phyloP scores from a whole-genome alignment of 2,113 vertebrate genomes.

The Fulmarus glacialis region DNA sequence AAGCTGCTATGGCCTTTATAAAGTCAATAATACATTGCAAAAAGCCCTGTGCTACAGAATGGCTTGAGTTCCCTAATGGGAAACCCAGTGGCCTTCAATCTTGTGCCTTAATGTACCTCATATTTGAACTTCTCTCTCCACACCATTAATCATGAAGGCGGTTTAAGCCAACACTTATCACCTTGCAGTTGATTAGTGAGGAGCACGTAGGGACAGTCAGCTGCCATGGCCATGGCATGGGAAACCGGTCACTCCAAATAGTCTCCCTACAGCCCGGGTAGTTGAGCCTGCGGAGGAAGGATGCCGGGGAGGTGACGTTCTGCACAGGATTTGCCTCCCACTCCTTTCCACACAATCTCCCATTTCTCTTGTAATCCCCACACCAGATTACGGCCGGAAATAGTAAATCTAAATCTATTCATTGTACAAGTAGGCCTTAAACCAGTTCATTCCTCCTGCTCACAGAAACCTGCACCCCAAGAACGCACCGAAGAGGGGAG shows the following conservation, averaged over 20 bases:
- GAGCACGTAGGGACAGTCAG: neutral
- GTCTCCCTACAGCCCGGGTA: rapidly evolving
- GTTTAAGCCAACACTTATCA: neutral
- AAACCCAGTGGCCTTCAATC: neutral
- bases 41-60: neutral
- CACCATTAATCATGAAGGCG: neutral
- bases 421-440: neutral
- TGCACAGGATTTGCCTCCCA: neutral
- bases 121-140: neutral
- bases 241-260: neutral
- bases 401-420: neutral
- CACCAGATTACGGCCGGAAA: neutral
- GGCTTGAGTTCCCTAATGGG: neutral
- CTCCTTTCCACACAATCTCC: neutral
- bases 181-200: neutral
- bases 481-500: neutral
- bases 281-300: rapidly evolving
- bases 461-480: neutral
- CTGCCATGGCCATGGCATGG: rapidly evolving
- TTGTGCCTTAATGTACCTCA: neutral
- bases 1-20: neutral
- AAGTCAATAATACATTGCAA: neutral
- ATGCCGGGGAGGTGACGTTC: neutral
- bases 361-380: neutral
- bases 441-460: neutral